Conservation (phyloP, 2,888 invertebrate genomes). For the Drosophila acutilabella region DNA sequence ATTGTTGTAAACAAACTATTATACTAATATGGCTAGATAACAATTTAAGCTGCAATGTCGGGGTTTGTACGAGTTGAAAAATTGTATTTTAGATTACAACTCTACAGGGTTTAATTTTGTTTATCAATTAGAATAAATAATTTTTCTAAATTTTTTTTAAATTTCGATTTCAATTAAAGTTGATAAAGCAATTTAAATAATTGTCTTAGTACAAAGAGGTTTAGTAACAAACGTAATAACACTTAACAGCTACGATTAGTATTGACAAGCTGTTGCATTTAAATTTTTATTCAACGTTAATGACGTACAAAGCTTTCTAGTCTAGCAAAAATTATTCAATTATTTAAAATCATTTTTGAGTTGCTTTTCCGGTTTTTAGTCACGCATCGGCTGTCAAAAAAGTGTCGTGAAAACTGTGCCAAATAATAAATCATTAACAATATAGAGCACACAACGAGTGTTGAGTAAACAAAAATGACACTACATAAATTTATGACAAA, state of each 20-base stretch:
- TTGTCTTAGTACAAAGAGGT: too few species aligned
- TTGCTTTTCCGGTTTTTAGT: constrained; percentile 11
- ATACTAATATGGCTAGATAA: not conserved
- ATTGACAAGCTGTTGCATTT: too few species aligned
- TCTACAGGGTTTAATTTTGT: too few species aligned
- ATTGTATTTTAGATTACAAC: not conserved
- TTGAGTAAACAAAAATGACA: constrained; percentile 48
- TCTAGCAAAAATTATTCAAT: not conserved
- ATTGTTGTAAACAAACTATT: constrained; percentile 1
- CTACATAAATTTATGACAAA: constrained; percentile 27
- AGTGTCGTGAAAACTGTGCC: constrained; percentile 14
- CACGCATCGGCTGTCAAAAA: constrained; percentile 10
- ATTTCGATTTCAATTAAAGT: too few species aligned
- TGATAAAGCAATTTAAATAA: too few species aligned
- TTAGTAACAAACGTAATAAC: too few species aligned
- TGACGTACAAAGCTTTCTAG: not conserved
- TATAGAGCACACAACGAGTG: constrained; percentile 25
- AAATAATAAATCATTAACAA: constrained; percentile 21
- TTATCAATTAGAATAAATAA: too few species aligned
- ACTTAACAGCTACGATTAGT: too few species aligned
- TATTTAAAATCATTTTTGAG: not conserved
- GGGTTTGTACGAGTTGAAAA: not conserved
- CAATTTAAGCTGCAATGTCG: not conserved
- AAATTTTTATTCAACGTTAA: too few species aligned
- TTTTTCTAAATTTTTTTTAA: too few species aligned